Base-by-base conservation (phyloP, 2,888 invertebrate species). In the Peribatodes rhomboidaria region DNA sequence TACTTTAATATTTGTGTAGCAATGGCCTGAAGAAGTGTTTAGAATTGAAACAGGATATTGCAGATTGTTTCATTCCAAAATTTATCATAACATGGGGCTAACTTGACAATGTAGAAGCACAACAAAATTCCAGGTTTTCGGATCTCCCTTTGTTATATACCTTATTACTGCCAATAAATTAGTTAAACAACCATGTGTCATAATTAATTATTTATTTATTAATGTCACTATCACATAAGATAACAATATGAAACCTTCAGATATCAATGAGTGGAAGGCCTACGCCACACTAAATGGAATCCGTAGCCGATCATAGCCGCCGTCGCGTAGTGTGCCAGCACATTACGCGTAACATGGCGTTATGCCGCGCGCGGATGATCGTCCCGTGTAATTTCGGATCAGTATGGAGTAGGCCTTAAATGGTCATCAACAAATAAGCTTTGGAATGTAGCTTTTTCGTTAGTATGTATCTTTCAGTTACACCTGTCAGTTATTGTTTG, bases 161-260 rank as follows among this genome's bases (percentile, higher is more conserved):
- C 55, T 60, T 64, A 77, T 80, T 74, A 77, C 85, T 88, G 89
- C 88, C 88, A 90, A 88, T 91, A 90, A 90, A 91, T 81, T 82
- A 81, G 77, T 80, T 83, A 87, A 81, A 77, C 69, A 73, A 72
- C 63, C 8, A 50, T 33, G 50, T 71, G 70, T 75, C 68, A 64
- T 67, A 53, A 74, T 72, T 77, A 71, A 68, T 16, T 70, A 47
- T 65, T n/a, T 68, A 61, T 65, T 47, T 42, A 50, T 57, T 53
- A 50, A 49, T 68, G 64, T 53, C 65, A 64, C 44, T 64, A 52
- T 67, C 55, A 35, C 50, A 50, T 18, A 50, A 50, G 1, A 35
- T 50, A 50, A 37, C 35, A 50, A 16, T 14, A 31, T 33, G 14
- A 20, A 14, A 41, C 41, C 16, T 14, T 6, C 14, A 20, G 2